These are phyloP conservation scores for Lordiphosa andalusiaca DNA, from an alignment of 2,888 invertebrate genomes.

Conservation along the genomic window DNA sequence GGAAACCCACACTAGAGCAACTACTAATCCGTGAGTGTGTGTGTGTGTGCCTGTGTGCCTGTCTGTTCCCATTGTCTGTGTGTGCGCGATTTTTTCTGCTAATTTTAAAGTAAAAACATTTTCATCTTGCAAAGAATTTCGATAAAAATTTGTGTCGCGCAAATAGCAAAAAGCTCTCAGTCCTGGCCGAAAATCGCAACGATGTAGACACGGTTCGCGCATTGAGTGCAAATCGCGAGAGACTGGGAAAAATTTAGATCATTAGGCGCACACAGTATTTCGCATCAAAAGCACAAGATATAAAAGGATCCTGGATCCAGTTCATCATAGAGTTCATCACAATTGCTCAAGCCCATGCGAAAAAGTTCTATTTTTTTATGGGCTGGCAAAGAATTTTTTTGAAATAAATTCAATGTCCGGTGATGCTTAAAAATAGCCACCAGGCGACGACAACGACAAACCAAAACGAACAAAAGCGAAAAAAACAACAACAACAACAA, in stretches of 20 bases:
- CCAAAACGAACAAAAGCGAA: slow-evolving; percentile 55
- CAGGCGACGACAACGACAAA: slow-evolving; percentile 46
- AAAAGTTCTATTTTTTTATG: slow-evolving; percentile 31
- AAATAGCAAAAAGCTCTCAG: slow-evolving; percentile 72
- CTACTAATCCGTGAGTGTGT: slow-evolving; percentile 46
- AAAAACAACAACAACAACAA: slow-evolving; percentile 21
- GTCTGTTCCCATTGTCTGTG: slow-evolving; percentile 13
- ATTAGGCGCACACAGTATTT: not conserved
- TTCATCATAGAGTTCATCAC: slow-evolving; percentile 4
- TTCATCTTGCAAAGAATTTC: slow-evolving; percentile 67
- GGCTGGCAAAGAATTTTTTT: slow-evolving; percentile 43
- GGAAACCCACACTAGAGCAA: slow-evolving; percentile 27
- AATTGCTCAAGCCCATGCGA: slow-evolving; percentile 8
- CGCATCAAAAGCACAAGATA: slow-evolving; percentile 8
- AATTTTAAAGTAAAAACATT: slow-evolving; percentile 69
- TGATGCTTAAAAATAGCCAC: slow-evolving; percentile 73
- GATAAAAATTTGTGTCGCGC: slow-evolving; percentile 64
- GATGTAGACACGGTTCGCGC: slow-evolving; percentile 74
- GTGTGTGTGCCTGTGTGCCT: slow-evolving; percentile 20
- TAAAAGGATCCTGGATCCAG: not conserved
- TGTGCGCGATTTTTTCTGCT: slow-evolving; percentile 55
- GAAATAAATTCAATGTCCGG: slow-evolving; percentile 74
- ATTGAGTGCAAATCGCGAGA: slow-evolving; percentile 19
- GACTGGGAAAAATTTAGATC: slow-evolving; percentile 4
- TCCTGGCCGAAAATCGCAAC: slow-evolving; percentile 79